These are phyloP conservation scores for Ochotona princeps DNA, from an alignment of 2,113 vertebrate species.

Conservation along the genomic window DNA sequence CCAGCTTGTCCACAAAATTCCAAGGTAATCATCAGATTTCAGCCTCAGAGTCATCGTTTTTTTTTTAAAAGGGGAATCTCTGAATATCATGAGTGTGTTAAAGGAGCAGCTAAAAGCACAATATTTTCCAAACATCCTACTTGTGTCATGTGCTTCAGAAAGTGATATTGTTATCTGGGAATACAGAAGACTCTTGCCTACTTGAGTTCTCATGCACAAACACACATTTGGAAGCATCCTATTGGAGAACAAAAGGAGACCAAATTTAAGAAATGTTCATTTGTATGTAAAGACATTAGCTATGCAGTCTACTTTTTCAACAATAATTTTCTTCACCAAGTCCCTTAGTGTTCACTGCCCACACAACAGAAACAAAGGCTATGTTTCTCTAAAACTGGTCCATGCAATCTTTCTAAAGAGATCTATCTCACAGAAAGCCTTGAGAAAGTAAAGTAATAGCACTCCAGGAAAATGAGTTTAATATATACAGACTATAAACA, in stretches of 20 bases:
- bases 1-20: not conserved
- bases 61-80: not conserved
- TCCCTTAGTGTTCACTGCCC: constrained; percentile 81
- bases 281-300: constrained; percentile 86
- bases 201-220: not conserved
- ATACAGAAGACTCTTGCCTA: not conserved
- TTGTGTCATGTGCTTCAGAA: not conserved
- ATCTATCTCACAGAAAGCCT: constrained; percentile 84
- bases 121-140: not conserved
- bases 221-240: constrained; percentile 71
- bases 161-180: not conserved
- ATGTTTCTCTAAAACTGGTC: constrained; percentile 84
- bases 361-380: constrained; percentile 85
- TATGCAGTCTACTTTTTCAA: constrained; percentile 82
- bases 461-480: constrained; percentile 85
- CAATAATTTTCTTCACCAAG: constrained; percentile 83
- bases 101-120: not conserved
- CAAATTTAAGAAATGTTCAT: constrained; percentile 82
- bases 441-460: constrained; percentile 76
- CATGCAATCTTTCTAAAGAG: constrained; percentile 81
- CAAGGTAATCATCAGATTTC: not conserved
- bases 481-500: constrained; percentile 85
- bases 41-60: not conserved
- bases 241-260: constrained; percentile 81
- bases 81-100: not conserved